These are phyloP conservation scores for Champsocephalus gunnari DNA, from an alignment of 2,797 vertebrate species.

Conservation along the genomic window DNA sequence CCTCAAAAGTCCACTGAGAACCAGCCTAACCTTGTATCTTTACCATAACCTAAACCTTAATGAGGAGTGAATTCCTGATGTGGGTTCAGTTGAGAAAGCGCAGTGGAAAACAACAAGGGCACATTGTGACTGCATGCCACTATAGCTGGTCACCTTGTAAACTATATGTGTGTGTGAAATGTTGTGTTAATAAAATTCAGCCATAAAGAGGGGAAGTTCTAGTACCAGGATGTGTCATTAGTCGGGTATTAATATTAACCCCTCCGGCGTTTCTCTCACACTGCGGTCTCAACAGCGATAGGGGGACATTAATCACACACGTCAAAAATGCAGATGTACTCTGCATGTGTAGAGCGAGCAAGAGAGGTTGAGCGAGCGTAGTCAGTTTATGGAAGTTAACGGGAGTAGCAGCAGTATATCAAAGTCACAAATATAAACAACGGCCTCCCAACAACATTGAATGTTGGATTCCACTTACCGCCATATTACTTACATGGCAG, in stretches of 20 bases:
- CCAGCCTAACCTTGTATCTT: not conserved
- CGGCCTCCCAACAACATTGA: no score
- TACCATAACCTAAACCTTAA: not conserved
- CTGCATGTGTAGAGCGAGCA: no score
- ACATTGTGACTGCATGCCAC: not conserved
- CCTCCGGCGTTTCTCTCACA: slow-evolving; percentile 53
- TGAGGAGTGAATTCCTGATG: not conserved
- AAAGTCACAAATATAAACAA: no score
- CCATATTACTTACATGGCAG: no score
- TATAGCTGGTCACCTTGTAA: not conserved
- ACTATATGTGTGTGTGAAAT: not conserved
- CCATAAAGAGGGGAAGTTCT: not conserved
- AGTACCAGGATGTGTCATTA: not conserved
- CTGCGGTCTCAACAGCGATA: slow-evolving; percentile 8
- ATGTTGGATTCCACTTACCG: no score
- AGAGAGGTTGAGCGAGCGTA: no score
- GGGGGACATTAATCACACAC: slow-evolving; percentile 32
- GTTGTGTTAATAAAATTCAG: no score
- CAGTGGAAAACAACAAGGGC: not conserved
- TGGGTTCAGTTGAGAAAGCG: not conserved
- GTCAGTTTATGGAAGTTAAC: no score
- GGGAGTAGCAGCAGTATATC: no score
- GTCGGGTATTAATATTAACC: slow-evolving; percentile 57
- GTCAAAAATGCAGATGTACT: slow-evolving; percentile 24
- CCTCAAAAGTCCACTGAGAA: not conserved